These are phyloP conservation scores for Catharus ustulatus DNA, from an alignment of 2,797 vertebrate species.

Conservation along the genomic window DNA sequence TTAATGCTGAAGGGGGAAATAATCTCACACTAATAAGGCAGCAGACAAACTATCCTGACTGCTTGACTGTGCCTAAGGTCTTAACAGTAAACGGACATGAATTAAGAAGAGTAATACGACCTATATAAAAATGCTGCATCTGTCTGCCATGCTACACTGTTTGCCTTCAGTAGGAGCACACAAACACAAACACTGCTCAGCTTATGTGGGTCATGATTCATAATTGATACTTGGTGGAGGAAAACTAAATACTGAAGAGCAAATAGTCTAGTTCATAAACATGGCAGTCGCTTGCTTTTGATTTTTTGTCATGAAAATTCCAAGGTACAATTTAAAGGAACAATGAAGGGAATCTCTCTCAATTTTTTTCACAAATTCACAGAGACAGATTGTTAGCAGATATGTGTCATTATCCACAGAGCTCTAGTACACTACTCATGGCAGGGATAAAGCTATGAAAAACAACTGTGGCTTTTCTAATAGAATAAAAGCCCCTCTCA, in stretches of 20 bases:
- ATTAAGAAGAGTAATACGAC: slow-evolving; percentile 55
- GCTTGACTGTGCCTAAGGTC: slow-evolving; percentile 60
- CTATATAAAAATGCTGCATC: slow-evolving; percentile 49
- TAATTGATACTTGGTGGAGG: background rate
- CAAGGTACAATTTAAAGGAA: background rate
- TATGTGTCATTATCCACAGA: background rate
- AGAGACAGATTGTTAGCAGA: background rate
- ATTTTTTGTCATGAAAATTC: background rate
- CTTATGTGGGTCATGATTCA: background rate
- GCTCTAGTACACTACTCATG: background rate
- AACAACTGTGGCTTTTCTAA: background rate
- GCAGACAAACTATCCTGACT: slow-evolving; percentile 64
- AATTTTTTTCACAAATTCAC: background rate
- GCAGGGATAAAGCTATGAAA: background rate
- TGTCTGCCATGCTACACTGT: background rate
- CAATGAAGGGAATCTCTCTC: background rate
- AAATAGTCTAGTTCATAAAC: background rate
- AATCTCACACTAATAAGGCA: slow-evolving; percentile 71
- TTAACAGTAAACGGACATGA: slow-evolving; percentile 60
- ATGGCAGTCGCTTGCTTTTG: background rate
- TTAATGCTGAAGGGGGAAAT: slow-evolving; percentile 71
- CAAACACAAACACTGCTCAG: background rate
- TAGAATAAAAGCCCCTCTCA: background rate
- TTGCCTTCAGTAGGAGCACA: background rate
- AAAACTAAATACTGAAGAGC: background rate